phyloP scores from a whole-genome alignment of 1,140 invertebrate genomes.

The Coelopa frigida region DNA sequence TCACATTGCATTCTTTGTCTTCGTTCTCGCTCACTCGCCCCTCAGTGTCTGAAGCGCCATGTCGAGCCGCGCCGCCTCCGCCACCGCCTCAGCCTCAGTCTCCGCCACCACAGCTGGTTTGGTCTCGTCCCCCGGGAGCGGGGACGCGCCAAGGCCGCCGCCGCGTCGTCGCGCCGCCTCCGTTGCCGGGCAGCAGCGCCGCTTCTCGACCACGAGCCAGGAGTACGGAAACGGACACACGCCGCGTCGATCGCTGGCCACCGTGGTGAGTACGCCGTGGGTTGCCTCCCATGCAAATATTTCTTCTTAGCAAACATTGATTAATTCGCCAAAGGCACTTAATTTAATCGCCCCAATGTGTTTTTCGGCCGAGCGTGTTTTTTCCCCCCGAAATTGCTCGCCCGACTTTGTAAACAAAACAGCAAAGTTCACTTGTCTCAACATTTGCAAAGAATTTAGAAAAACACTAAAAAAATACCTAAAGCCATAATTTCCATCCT shows the following conservation, averaged over 20 bases:
- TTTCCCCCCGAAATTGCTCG: too few relatives aligned
- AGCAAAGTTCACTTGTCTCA: not conserved
- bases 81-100: not conserved
- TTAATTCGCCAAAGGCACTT: too few relatives aligned
- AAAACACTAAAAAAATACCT: not conserved
- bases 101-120: not conserved
- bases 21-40: too few relatives aligned
- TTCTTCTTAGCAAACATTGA: too few relatives aligned
- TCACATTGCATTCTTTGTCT: too few relatives aligned
- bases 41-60: too few relatives aligned
- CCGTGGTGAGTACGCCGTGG: conserved; percentile 29
- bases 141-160: conserved; percentile 33
- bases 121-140: too few relatives aligned
- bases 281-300: too few relatives aligned
- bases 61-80: not conserved
- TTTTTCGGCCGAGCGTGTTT: too few relatives aligned
- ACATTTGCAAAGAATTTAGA: not conserved
- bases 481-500: not conserved
- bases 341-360: too few relatives aligned
- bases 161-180: conserved; percentile 36
- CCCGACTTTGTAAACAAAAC: not conserved
- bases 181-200: conserved; percentile 34
- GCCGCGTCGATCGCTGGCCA: conserved; percentile 35
- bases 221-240: conserved; percentile 31
- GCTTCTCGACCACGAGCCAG: conserved; percentile 11